These are phyloP conservation scores for Anthonomus grandis DNA, from an alignment of 1,140 invertebrate genomes.

Conservation along the genomic window DNA sequence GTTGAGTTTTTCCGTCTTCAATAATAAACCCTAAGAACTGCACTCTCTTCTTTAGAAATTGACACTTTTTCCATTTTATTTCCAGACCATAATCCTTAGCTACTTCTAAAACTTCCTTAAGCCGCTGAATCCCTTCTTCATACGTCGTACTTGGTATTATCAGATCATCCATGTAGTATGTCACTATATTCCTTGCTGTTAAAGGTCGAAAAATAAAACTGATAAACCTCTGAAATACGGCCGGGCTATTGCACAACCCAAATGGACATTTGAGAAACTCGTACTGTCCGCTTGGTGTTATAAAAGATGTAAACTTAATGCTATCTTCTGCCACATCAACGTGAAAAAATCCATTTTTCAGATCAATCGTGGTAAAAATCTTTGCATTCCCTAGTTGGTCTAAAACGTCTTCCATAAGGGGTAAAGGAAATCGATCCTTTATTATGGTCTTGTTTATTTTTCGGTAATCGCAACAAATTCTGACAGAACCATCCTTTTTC, in stretches of 20 bases:
- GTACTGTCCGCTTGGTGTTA: constrained; percentile 41
- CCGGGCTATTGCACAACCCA: constrained; percentile 31
- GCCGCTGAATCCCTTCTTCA: constrained; percentile 7
- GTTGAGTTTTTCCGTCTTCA: constrained; percentile 21
- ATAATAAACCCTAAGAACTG: constrained; percentile 21
- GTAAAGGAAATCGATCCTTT: constrained; percentile 40
- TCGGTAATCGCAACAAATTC: constrained; percentile 55
- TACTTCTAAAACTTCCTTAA: constrained; percentile 33
- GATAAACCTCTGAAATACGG: constrained; percentile 27
- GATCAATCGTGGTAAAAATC: constrained; percentile 38
- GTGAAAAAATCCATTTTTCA: constrained; percentile 45
- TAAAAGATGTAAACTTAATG: constrained; percentile 36
- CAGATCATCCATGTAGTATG: constrained; percentile 33
- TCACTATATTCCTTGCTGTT: constrained; percentile 30
- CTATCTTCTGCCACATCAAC: constrained; percentile 34
- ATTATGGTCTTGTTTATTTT: constrained; percentile 47
- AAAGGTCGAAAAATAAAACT: constrained; percentile 36
- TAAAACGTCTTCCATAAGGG: constrained; percentile 34
- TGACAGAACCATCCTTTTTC: constrained; percentile 15
- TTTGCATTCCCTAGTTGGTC: constrained; percentile 27
- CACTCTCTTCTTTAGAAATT: constrained; percentile 20
- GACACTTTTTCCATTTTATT: constrained; percentile 43
- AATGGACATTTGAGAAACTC: constrained; percentile 49
- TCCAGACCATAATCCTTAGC: constrained; percentile 41
- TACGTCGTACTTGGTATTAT: constrained; percentile 29